Evolutionary conservation across 2,113 vertebrate species (phyloP), one percentile per base, ranked within the genome.

Genomic region (Lamprotornis superbus): DNA sequence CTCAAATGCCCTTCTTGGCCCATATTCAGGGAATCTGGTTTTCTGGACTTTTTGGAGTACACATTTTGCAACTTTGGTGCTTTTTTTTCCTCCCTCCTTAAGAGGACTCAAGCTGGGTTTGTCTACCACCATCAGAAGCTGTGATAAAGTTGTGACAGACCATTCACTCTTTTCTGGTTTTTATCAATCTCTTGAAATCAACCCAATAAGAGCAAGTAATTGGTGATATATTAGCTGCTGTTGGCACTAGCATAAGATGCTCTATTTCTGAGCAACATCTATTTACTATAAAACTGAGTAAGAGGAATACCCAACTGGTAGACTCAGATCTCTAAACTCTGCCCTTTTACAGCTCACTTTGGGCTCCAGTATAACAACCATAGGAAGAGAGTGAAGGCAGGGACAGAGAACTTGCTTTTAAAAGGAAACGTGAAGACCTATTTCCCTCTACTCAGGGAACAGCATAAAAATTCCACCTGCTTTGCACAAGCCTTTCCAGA

Each of bases 261-360:
- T 44, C 65, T 89, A 24, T 19, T 93, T 93, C 71, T 63, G 81
- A 94, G 90, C 69, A 94, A 78, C 50, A 91, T 22, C 76, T 93
- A 69, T 40, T 73, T 69, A 82, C 49, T 70, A 33, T 19, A 78
- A 71, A 84, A 80, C 35, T 25, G 18, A 74, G 44, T 37, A 83
- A 77, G 46, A 91, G 16, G 70, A 83, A 85, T 23, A 74, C 4
- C 15, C 44, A 47, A 47, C 7, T 77, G 28, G 17, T 50, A 73
- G 47, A 53, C 18, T 42, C 60, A 42, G 56, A 47, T 59, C 21
- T 44, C 55, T 59, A 27, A 80, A 44, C 17, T 82, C 55, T 42
- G 33, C 17, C 60, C 59, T 37, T 89, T 78, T 47, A 81, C 53
- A 27, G 52, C 60, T 90, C 56, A 71, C 20, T 16, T 74, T 28